phyloP scores from a whole-genome alignment of 2,113 vertebrate species.

The Cyprinodon tularosa region DNA sequence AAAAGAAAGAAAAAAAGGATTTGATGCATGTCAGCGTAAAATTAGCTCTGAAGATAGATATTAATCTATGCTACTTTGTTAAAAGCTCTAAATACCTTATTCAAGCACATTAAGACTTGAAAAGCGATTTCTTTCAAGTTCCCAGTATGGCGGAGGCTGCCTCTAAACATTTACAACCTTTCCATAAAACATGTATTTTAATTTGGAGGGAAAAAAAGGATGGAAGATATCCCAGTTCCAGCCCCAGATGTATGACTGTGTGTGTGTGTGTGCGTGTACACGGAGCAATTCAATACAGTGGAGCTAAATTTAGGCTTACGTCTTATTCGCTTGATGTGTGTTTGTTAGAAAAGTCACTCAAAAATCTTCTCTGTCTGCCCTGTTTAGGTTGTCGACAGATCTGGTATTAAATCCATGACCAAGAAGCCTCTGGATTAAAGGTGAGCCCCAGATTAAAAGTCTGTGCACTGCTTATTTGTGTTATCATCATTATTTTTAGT shows the following conservation, averaged over 20 bases:
- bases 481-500: slow-evolving; percentile 12
- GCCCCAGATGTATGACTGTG: neutral
- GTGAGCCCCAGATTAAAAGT: slow-evolving; percentile 45
- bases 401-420: slow-evolving; percentile 66
- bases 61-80: neutral
- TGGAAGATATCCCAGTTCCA: neutral
- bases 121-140: neutral
- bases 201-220: neutral
- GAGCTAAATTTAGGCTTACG: slow-evolving; percentile 7
- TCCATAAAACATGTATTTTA: neutral
- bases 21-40: neutral
- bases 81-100: neutral
- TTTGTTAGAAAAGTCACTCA: neutral
- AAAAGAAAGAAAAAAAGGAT: neutral
- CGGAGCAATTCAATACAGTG: neutral
- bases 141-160: neutral
- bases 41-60: neutral
- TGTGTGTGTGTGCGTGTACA: neutral
- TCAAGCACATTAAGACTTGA: neutral
- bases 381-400: slow-evolving; percentile 49
- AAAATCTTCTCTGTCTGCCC: neutral
- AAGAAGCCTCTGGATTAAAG: slow-evolving; percentile 48
- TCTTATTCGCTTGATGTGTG: neutral
- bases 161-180: neutral
- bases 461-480: neutral